These are phyloP conservation scores for Erinaceus europaeus DNA, from an alignment of 2,113 vertebrate genomes.

Conservation along the genomic window DNA sequence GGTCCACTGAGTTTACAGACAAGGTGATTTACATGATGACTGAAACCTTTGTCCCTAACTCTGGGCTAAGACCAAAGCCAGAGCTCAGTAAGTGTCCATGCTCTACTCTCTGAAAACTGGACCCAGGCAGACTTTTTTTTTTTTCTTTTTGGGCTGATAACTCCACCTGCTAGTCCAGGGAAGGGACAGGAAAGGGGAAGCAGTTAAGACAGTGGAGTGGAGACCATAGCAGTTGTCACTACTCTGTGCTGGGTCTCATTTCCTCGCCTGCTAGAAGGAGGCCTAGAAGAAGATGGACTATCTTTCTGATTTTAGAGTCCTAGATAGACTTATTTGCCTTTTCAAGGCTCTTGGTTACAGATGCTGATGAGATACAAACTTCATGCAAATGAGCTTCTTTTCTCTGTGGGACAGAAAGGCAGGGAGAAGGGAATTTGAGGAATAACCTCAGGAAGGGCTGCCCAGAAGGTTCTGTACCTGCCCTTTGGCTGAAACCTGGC, in stretches of 20 bases:
- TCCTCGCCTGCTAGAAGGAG: not conserved
- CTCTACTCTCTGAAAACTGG: not conserved
- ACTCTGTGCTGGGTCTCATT: not conserved
- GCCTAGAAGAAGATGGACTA: not conserved
- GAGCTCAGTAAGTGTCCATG: not conserved
- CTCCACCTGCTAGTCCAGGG: not conserved
- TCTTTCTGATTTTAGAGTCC: not conserved
- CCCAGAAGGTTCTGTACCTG: not conserved
- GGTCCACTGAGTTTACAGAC: not conserved
- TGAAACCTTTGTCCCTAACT: not conserved
- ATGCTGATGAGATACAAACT: not conserved
- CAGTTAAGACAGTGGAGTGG: not conserved
- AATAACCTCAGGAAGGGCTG: not conserved
- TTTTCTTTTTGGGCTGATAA: not conserved
- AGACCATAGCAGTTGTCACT: not conserved
- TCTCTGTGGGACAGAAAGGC: not conserved
- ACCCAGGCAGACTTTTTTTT: not conserved
- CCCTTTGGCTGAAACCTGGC: not conserved
- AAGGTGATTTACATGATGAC: conserved; percentile 16
- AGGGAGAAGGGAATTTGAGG: not conserved
- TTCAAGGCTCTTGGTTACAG: not conserved
- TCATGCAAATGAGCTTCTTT: not conserved
- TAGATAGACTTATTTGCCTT: not conserved
- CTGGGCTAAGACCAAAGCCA: not conserved
- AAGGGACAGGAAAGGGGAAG: not conserved